A percentile compares a stretch with the other conserved stretches of the same genome.
phyloP scores from a whole-genome alignment of 2,113 vertebrate species.

The Mus pahari region DNA sequence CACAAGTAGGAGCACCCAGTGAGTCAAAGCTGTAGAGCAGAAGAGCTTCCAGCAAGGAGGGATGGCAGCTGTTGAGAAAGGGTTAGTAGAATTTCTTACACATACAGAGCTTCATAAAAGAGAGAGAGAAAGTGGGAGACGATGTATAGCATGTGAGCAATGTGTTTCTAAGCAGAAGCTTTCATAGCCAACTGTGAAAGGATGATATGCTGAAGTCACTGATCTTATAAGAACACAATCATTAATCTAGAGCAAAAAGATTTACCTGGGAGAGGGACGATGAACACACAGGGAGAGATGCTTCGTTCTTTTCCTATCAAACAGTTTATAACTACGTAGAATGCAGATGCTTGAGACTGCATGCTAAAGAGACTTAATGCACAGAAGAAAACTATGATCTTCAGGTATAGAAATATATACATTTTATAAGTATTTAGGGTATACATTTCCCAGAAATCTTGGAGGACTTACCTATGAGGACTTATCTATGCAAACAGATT shows the following conservation, averaged over 20 bases:
- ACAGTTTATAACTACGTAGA: neutral
- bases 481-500: neutral
- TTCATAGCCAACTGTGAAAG: neutral
- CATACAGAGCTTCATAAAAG: neutral
- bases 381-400: neutral
- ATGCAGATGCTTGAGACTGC: neutral
- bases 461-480: neutral
- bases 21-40: neutral
- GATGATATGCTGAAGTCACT: neutral
- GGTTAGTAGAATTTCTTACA: neutral
- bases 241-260: neutral
- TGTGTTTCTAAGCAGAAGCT: neutral
- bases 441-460: neutral
- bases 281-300: neutral
- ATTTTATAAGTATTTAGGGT: neutral
- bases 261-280: neutral
- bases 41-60: neutral
- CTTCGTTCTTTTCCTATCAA: constrained; percentile 3
- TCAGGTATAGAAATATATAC: neutral
- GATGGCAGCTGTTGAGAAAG: neutral
- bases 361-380: neutral
- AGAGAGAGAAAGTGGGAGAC: neutral
- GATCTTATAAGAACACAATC: neutral
- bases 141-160: neutral
- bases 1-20: neutral